Percentiles rank a stretch among this genome's conserved stretches.
Evolutionary conservation across 1,140 invertebrate species (phyloP).

Genomic region (Cyphomyrmex costatus): DNA sequence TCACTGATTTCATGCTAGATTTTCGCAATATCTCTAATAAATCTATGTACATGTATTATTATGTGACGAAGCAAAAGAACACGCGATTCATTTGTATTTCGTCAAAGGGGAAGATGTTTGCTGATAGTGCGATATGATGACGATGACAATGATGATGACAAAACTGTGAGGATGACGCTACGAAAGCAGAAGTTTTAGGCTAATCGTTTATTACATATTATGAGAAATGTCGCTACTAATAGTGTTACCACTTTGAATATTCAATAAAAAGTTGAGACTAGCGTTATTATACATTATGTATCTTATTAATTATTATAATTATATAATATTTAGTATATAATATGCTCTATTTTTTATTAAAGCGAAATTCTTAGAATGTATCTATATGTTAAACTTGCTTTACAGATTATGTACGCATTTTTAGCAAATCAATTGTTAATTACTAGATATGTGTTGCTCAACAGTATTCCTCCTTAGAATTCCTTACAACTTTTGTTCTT

Average conservation of each 20-base stretch:
- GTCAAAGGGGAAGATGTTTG: constrained; percentile 68
- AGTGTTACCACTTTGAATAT: constrained; percentile 83
- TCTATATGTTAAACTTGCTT: background rate
- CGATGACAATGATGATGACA: constrained; percentile 36
- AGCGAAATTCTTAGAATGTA: background rate
- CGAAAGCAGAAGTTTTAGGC: constrained; percentile 66
- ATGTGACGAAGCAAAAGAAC: constrained; percentile 52
- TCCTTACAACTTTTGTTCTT: background rate
- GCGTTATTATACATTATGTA: constrained; percentile 64
- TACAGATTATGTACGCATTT: background rate
- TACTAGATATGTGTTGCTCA: background rate
- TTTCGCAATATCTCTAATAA: constrained; percentile 65
- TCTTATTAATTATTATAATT: constrained; percentile 39
- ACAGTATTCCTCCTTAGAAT: background rate
- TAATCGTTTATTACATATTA: constrained; percentile 77
- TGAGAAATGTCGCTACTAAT: constrained; percentile 77
- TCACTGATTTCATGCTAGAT: constrained; percentile 74
- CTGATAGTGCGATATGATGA: constrained; percentile 43
- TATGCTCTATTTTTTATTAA: background rate
- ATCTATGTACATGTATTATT: constrained; percentile 55
- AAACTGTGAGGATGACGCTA: constrained; percentile 48
- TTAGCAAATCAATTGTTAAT: background rate
- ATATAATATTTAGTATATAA: constrained; percentile 30
- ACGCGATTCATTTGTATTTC: constrained; percentile 69
- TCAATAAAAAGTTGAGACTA: constrained; percentile 80